These are phyloP conservation scores for Oscheius onirici DNA, from an alignment of 2,888 invertebrate species.

Conservation along the genomic window DNA sequence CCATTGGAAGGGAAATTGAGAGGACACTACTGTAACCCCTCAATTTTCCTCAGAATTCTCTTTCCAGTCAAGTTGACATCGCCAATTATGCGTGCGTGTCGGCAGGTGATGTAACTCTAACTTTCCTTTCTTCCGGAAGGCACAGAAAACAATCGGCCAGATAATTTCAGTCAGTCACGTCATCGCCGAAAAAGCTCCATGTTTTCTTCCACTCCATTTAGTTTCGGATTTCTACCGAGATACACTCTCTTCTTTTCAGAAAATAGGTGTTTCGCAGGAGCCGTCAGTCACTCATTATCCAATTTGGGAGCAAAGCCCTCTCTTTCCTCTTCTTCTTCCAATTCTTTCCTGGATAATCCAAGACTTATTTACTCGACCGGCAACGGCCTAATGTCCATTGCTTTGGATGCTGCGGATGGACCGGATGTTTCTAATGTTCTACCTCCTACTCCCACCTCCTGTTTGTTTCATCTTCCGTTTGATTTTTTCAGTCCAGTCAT, in stretches of 20 bases:
- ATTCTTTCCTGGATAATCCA: conserved; percentile 5
- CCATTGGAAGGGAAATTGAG: conserved; percentile 9
- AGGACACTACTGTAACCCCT: background rate
- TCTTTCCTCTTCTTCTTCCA: background rate
- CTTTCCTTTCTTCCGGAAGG: too few species aligned
- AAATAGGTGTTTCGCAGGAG: background rate
- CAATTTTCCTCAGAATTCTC: background rate
- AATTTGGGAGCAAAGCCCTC: conserved; percentile 14
- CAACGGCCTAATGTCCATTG: too few species aligned
- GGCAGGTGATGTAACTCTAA: background rate
- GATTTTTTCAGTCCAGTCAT: too few species aligned
- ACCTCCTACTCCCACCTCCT: too few species aligned
- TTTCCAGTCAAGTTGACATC: background rate
- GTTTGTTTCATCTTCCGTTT: too few species aligned
- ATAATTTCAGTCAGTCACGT: conserved; percentile 24
- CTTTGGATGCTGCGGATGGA: background rate
- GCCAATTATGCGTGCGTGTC: background rate
- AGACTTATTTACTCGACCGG: background rate
- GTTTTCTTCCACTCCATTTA: background rate
- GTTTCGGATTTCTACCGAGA: background rate
- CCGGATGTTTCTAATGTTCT: background rate
- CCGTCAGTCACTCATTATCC: conserved; percentile 29
- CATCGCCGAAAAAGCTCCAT: background rate
- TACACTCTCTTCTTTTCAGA: background rate
- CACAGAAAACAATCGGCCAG: background rate